Base-by-base conservation (phyloP, 2,888 invertebrate genomes). In the Meganola albula region DNA sequence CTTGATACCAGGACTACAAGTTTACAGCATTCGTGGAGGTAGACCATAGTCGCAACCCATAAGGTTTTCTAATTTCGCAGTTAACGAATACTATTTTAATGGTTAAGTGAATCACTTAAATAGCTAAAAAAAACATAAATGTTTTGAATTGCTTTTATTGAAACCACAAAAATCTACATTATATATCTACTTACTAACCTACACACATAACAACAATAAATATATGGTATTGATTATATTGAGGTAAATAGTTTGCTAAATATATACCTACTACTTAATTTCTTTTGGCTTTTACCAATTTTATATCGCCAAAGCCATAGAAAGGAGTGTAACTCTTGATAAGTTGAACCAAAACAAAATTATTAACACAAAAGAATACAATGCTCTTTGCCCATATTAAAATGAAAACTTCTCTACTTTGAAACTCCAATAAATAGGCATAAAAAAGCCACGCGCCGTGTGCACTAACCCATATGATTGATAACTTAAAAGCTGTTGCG, bases 361-460 rank as follows among this genome's bases (percentile, higher is more conserved):
- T 88, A 73, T 98, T 97, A 6, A 92, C 90, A 49, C 90, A 76
- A 67, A 97, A 96, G 67, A 99, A 97, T 2, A 93, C 72, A 3
- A 96, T 79, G 22, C 97, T 89, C 48, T 94, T 93, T 7, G 93
- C 55, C 93, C 98, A 99, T 53, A 99, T 90, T 52, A 89, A 90
- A 23, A 93, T 66, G 66, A 96, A 97, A 0, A 94, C 93, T 66
- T 97, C 92, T 45, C 90, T 79, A 5, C 94, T 92, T 58, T 91
- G 89, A 74, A 98, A 99, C 72, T 99, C 99, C 18, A 99, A 80
- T 25, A 93, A 85, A 80, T 98, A 99, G 0, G 99, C 99, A 22
- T 93, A 91, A 21, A 92, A 79, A 6, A 99, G 84, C 99, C 99
- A 99, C 1, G 93, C 74, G 0, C 85, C 91, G 85, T 99, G 97